Base-by-base conservation (phyloP, 1,140 invertebrate species). In the Zaprionus camerounensis region DNA sequence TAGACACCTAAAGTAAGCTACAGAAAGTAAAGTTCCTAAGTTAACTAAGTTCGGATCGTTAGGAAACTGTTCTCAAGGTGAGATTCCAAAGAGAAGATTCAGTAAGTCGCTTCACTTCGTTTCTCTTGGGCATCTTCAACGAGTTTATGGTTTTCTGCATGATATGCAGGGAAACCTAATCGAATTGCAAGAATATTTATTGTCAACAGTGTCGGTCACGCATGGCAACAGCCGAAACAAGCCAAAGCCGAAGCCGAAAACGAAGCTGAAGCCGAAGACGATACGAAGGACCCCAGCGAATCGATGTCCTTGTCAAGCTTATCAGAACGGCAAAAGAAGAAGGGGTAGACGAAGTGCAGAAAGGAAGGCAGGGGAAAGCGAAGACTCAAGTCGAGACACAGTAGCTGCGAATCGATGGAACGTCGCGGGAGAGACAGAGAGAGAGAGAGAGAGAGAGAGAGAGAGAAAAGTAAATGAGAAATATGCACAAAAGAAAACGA, bases 401-500 rank as follows among this genome's bases (percentile, higher is more conserved):
- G 56, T 15, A 31, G 31, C 38, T 26, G 38, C 24, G 57, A 67
- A 78, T 68, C 44, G 76, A 66, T 66, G 5, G 7, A 53, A 28
- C 15, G 49, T 26, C 24, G 24, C 24, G 0, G 24, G 0, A 24
- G 26, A 12, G 28, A 38, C 26, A 38, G 64, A 51, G 12, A 44
- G 59, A 65, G 4, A 53, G 44, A 56, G 53, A 56, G 63, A 61
- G 24, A 53, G 46, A 66, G 59, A 34, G 56, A 81, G 49, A 84
- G 64, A 75, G 64, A 75, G 61, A 53, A 74, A 81, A 82, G 22
- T 72, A 79, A 87, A 80, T 82, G 72, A 66, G 63, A 74, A 84
- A 78, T 84, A 73, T 76, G 77, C 75, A 53, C 20, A 84, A 81
- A 85, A 81, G 85, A 84, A 88, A 88, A 90, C 78, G 84, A 87